phyloP scores from a whole-genome alignment of 2,113 vertebrate species.

The Fregata magnificens region DNA sequence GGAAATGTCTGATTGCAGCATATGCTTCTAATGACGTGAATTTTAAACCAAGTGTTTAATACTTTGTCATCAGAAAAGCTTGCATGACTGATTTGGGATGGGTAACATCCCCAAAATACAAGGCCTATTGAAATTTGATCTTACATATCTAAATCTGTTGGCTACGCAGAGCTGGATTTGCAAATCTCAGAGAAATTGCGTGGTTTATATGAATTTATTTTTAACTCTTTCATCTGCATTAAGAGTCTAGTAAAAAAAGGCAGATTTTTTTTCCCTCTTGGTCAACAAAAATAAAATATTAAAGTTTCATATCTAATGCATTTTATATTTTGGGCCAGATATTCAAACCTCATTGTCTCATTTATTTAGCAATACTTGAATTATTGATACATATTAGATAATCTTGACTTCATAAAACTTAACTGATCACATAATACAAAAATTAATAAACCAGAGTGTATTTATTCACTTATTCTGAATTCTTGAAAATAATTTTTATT shows the following conservation, averaged over 20 bases:
- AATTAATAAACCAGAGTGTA: neutral
- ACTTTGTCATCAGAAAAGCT: constrained; percentile 16
- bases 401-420: neutral
- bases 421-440: neutral
- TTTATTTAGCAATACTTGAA: neutral
- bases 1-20: constrained; percentile 51
- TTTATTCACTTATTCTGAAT: neutral
- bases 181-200: neutral
- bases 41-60: constrained; percentile 11
- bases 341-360: neutral
- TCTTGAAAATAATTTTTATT: neutral
- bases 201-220: neutral
- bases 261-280: neutral
- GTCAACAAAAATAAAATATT: neutral
- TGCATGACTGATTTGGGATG: neutral
- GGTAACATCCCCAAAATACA: neutral
- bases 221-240: neutral
- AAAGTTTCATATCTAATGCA: neutral
- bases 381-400: neutral
- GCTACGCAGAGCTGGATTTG: neutral
- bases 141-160: neutral
- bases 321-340: neutral
- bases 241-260: neutral
- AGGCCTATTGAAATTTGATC: neutral
- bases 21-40: neutral